Percentiles rank a stretch among this genome's conserved stretches.
phyloP scores from a whole-genome alignment of 2,888 invertebrate species.

The Epinotia bilunana region DNA sequence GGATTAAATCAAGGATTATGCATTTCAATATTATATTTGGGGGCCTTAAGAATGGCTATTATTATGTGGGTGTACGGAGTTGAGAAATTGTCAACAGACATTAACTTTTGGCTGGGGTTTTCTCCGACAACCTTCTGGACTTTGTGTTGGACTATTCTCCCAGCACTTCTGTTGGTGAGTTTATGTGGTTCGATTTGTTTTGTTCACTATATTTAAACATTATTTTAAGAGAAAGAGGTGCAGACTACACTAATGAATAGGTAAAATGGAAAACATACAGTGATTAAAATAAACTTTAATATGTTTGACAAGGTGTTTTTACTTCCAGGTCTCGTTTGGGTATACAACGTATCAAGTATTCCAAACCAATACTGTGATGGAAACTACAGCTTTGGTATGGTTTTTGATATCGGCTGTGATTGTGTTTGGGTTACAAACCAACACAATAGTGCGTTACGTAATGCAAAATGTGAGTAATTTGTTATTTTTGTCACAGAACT shows the following conservation, averaged over 20 bases:
- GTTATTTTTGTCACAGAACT: not conserved
- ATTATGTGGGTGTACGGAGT: conserved; percentile 75
- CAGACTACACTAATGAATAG: too few relatives aligned
- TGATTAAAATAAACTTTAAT: not conserved
- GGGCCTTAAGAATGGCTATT: conserved; percentile 62
- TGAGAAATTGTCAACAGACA: conserved; percentile 65
- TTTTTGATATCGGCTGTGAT: not conserved
- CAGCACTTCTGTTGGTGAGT: conserved; percentile 55
- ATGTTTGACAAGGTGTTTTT: not conserved
- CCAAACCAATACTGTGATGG: not conserved
- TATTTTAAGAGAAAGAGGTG: not conserved
- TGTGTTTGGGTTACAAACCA: conserved; percentile 2
- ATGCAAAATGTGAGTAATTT: conserved; percentile 8
- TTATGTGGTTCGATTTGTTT: conserved; percentile 55
- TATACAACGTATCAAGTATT: not conserved
- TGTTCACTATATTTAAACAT: not conserved
- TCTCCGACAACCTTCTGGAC: conserved; percentile 71
- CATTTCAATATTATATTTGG: conserved; percentile 60
- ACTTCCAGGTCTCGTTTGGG: not conserved
- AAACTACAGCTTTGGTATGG: not conserved
- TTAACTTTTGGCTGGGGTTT: conserved; percentile 73
- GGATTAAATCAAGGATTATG: conserved; percentile 57
- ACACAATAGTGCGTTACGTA: conserved; percentile 8
- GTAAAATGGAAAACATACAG: too few relatives aligned
- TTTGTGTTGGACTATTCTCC: conserved; percentile 62